Evolutionary conservation across 2,113 vertebrate genomes (phyloP).

Genomic region (Forbesichthys agassizii): DNA sequence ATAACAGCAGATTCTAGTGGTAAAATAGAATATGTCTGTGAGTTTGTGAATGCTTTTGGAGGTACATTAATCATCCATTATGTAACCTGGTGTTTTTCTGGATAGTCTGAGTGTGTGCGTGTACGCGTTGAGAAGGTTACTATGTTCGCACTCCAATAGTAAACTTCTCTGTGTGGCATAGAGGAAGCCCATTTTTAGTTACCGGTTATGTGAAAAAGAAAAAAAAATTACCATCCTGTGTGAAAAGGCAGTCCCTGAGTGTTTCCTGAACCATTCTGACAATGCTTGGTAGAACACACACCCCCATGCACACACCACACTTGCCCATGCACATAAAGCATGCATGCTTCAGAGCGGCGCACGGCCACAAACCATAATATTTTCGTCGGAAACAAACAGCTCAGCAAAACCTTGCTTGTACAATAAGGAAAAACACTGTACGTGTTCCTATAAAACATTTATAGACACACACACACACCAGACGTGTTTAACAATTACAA

Average conservation of each 20-base stretch:
- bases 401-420: neutral
- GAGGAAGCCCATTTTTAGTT: constrained; percentile 64
- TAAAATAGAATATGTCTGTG: constrained; percentile 9
- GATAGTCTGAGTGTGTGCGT: neutral
- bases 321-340: too few species aligned
- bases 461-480: constrained; percentile 9
- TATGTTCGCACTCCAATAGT: constrained; percentile 29
- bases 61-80: constrained; percentile 48
- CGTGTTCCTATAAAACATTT: neutral
- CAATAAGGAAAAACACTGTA: constrained; percentile 9
- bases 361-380: too few species aligned
- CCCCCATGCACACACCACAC: neutral
- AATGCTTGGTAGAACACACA: constrained; percentile 7
- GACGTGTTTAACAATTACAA: neutral
- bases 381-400: neutral
- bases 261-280: constrained; percentile 50
- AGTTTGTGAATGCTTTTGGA: constrained; percentile 39
- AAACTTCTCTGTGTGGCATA: constrained; percentile 27
- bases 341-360: too few species aligned
- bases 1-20: constrained; percentile 3
- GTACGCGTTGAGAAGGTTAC: constrained; percentile 18
- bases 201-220: constrained; percentile 42
- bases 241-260: constrained; percentile 21
- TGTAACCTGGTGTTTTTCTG: constrained; percentile 55
- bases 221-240: constrained; percentile 37